These are phyloP conservation scores for Leucoma salicis DNA, from an alignment of 2,888 invertebrate species.

Conservation along the genomic window DNA sequence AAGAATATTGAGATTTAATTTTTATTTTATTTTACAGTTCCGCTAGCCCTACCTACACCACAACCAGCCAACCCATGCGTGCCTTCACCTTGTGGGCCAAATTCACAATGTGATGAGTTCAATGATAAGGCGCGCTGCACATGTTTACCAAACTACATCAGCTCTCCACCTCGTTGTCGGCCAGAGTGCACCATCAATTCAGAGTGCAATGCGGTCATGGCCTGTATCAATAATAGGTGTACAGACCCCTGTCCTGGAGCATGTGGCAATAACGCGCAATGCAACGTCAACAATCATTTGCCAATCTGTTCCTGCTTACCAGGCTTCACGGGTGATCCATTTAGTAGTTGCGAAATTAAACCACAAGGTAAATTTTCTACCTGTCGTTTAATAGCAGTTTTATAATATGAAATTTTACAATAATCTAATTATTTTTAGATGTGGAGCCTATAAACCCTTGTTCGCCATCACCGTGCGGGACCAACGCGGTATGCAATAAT, in stretches of 20 bases:
- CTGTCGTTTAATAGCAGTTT: background rate
- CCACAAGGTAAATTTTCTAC: constrained; percentile 47
- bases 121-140: constrained; percentile 86
- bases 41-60: constrained; percentile 47
- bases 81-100: constrained; percentile 90
- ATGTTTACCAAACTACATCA: constrained; percentile 86
- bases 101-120: constrained; percentile 87
- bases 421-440: constrained; percentile 44
- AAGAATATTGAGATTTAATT: no score
- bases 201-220: constrained; percentile 86
- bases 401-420: background rate
- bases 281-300: constrained; percentile 87
- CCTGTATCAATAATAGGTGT: constrained; percentile 88
- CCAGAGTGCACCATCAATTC: constrained; percentile 88
- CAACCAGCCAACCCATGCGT: constrained; percentile 82
- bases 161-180: constrained; percentile 89
- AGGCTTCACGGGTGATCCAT: constrained; percentile 89
- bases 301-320: constrained; percentile 85
- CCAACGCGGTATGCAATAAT: constrained; percentile 84
- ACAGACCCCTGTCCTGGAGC: constrained; percentile 89
- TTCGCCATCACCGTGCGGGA: constrained; percentile 87
- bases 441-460: constrained; percentile 80
- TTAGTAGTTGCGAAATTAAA: constrained; percentile 71
- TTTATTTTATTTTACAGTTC: constrained; percentile 37
- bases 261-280: constrained; percentile 88